Percentiles rank a stretch among this genome's conserved stretches.
Conservation (phyloP, 2,113 vertebrate genomes). For the Oncorhynchus tshawytscha region DNA sequence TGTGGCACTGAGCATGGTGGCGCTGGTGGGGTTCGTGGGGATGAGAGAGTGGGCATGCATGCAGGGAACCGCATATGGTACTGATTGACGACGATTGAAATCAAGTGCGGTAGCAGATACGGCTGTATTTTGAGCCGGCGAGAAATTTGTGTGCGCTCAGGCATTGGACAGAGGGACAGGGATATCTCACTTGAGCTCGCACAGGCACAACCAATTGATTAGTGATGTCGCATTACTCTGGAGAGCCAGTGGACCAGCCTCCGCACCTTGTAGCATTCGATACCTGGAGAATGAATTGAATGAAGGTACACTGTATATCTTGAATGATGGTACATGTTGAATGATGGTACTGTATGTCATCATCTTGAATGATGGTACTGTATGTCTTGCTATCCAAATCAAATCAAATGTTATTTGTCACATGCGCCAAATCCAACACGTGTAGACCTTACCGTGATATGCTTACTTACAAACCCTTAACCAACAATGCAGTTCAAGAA, state of each 20-base stretch:
- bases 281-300: conserved; percentile 20
- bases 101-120: conserved; percentile 53
- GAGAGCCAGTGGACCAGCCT: conserved; percentile 25
- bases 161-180: conserved; percentile 53
- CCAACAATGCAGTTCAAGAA: background rate
- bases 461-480: background rate
- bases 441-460: too few relatives aligned
- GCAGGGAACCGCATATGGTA: conserved; percentile 51
- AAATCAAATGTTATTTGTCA: too few relatives aligned
- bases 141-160: conserved; percentile 41
- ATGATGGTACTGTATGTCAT: conserved; percentile 22
- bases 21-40: conserved; percentile 10
- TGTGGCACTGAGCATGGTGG: conserved; percentile 45
- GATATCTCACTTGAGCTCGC: conserved; percentile 39
- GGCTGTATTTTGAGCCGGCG: conserved; percentile 34
- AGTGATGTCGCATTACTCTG: conserved; percentile 57
- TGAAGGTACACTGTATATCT: conserved; percentile 38
- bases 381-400: conserved; percentile 31
- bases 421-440: too few relatives aligned
- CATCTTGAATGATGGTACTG: conserved; percentile 24
- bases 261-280: background rate
- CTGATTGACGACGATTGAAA: conserved; percentile 62
- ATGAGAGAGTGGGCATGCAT: conserved; percentile 20
- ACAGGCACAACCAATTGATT: conserved; percentile 64
- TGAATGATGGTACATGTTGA: conserved; percentile 29